Base-by-base conservation (phyloP, 1,140 invertebrate species). In the Tachypleus tridentatus region DNA sequence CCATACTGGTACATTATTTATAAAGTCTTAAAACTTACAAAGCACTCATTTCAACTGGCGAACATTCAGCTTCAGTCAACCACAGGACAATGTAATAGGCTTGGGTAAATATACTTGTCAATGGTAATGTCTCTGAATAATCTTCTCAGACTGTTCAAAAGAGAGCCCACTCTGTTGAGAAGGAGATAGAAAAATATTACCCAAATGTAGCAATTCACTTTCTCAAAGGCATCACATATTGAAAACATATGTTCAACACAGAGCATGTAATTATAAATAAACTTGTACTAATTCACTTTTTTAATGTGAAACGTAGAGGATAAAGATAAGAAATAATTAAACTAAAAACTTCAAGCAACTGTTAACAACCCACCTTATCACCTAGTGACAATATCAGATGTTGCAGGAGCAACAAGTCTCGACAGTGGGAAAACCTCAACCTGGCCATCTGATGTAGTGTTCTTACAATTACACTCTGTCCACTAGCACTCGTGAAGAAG, bases 31-130 rank as follows among this genome's bases (percentile, higher is more conserved):
- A n/a, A 29, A 72, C 78, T 78, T 79, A 84, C 80, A 83, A 68
- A 48, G 82, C 73, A 60, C 77, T 78, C 61, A 80, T 77, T 3
- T 77, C 73, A 7, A 77, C 76, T 56, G 76, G 75, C n/a, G 78
- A 71, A 50, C 71, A 71, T 5, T 82, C 80, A 48, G 58, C 56
- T 11, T 62, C 47, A 4, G 66, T 64, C 56, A 89, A 81, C 88
- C 90, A 93, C 51, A 85, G 80, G 54, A 93, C 80, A 5, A 86
- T 82, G 67, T 84, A 85, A 76, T 92, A 93, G 5, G 87, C 86
- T 74, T 89, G 85, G 63, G 87, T 82, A 60, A 89, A 82, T 11
- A 85, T 82, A 48, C 84, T 82, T 53, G 86, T 88, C 65, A 80
- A 77, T 3, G 86, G 82, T 47, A 82, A 80, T 51, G 82, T 66